phyloP scores from a whole-genome alignment of 2,113 vertebrate genomes.

The Tonatia bakeri region DNA sequence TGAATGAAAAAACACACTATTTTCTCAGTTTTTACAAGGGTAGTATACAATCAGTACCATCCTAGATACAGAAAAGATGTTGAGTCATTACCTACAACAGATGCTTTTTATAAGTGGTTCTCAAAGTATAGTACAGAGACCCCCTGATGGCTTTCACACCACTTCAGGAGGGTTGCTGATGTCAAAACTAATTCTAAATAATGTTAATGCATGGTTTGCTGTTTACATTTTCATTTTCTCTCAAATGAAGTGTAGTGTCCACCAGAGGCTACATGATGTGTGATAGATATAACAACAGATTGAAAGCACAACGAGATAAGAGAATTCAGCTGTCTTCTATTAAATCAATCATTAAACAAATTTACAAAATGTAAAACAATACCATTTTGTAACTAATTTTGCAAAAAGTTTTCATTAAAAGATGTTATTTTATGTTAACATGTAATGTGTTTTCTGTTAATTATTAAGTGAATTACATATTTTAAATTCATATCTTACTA shows the following conservation, averaged over 20 bases:
- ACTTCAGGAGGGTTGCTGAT: background rate
- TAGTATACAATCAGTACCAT: background rate
- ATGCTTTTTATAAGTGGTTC: background rate
- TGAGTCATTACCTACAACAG: background rate
- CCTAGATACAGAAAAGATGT: background rate
- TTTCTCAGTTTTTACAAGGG: background rate
- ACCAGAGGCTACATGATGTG: background rate
- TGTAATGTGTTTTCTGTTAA: background rate
- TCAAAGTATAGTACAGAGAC: background rate
- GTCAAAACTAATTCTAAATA: constrained; percentile 2
- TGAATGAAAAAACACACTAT: background rate
- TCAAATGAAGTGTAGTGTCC: background rate
- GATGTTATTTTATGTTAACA: background rate
- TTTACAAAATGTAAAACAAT: background rate
- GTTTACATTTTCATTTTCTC: background rate
- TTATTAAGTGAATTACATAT: background rate
- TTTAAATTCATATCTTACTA: background rate
- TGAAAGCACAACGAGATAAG: background rate
- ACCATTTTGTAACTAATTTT: background rate
- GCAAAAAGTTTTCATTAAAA: background rate
- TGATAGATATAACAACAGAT: background rate
- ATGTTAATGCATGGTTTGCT: background rate
- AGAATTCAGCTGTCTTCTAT: background rate
- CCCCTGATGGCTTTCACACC: background rate
- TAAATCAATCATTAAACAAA: background rate